phyloP scores from a whole-genome alignment of 2,797 vertebrate species.

The Ctenosaura bakeri region DNA sequence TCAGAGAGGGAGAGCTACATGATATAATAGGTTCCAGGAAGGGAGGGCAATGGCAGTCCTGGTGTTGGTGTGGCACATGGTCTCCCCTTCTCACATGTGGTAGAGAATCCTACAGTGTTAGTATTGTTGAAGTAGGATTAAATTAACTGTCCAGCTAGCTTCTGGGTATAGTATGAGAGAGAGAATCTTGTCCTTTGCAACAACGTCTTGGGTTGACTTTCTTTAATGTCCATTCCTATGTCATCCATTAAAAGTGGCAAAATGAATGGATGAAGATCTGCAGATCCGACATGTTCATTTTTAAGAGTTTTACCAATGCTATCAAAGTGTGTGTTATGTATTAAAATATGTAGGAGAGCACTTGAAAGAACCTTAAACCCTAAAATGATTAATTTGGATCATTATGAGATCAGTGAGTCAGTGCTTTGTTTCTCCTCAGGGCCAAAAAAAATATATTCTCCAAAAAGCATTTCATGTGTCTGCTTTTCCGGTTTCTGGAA shows the following conservation, averaged over 20 bases:
- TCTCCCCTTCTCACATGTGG: not conserved
- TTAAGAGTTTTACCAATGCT: not conserved
- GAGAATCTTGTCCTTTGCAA: not conserved
- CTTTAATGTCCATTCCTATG: not conserved
- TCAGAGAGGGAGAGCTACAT: not conserved
- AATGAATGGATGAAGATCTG: not conserved
- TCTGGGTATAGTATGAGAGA: not conserved
- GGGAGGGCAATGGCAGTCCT: too few relatives aligned
- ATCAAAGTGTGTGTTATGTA: not conserved
- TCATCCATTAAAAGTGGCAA: not conserved
- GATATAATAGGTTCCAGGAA: not conserved
- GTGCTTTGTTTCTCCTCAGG: conserved; percentile 15
- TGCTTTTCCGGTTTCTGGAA: conserved; percentile 41
- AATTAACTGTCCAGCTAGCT: not conserved
- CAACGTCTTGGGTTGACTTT: not conserved
- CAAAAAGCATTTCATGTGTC: conserved; percentile 33
- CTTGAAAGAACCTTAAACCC: not conserved
- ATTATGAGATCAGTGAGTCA: not conserved
- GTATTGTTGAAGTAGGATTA: not conserved
- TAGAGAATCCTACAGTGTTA: not conserved
- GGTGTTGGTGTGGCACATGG: not conserved
- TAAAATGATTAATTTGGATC: not conserved
- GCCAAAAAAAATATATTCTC: conserved; percentile 14
- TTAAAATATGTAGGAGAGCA: not conserved
- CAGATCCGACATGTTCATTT: not conserved